These are phyloP conservation scores for Micromussa lordhowensis DNA, from an alignment of 92 coral and sea anemone species.

Conservation along the genomic window DNA sequence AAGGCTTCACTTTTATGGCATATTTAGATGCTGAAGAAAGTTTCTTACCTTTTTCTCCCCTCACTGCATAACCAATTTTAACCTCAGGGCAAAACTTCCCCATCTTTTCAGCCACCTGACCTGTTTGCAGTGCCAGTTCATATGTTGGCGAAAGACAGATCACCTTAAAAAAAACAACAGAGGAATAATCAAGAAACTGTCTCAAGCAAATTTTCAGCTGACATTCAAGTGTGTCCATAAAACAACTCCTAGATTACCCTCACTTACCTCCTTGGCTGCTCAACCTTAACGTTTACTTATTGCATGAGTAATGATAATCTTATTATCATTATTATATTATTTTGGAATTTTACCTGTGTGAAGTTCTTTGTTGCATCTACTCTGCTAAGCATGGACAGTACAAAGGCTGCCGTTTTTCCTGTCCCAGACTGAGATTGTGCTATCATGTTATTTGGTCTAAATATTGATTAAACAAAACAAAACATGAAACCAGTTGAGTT, in stretches of 20 bases:
- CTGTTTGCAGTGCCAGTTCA: constrained; percentile 95
- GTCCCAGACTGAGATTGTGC: constrained; percentile 99
- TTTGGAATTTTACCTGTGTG: constrained; percentile 74
- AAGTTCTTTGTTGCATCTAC: constrained; percentile 81
- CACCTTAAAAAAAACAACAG: constrained; percentile 57
- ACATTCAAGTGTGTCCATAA: too few relatives aligned
- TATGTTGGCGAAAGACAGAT: constrained; percentile 94
- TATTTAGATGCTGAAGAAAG: too few relatives aligned
- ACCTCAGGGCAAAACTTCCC: constrained; percentile 91
- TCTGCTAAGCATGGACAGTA: constrained; percentile 92
- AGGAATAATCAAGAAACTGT: not conserved
- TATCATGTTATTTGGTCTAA: constrained; percentile 96
- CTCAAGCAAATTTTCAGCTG: not conserved
- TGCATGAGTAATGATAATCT: not conserved
- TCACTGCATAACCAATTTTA: constrained; percentile 85
- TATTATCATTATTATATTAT: not conserved
- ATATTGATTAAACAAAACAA: not conserved
- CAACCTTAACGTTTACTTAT: not conserved
- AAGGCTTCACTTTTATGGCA: too few relatives aligned
- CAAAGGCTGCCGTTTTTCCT: constrained; percentile 97
- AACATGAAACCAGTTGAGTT: not conserved
- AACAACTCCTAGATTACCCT: not conserved
- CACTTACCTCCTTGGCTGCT: not conserved
- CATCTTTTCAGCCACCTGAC: constrained; percentile 98
- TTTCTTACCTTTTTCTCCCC: constrained; percentile 80